Percentiles rank a stretch among this genome's conserved stretches.
Evolutionary conservation across 2,113 vertebrate species (phyloP).

Genomic region (Cololabis saira): DNA sequence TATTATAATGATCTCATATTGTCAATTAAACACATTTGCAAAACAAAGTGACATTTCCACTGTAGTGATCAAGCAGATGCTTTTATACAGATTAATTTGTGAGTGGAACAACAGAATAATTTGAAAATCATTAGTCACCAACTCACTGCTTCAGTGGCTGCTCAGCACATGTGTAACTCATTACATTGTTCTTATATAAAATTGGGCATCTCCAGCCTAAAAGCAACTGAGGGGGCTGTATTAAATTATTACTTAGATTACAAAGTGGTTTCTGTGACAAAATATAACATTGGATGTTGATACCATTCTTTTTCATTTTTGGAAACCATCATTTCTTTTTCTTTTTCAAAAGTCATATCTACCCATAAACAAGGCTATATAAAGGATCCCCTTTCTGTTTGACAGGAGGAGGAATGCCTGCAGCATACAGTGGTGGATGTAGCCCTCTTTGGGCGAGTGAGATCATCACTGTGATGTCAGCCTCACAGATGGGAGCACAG

Average conservation of each 20-base stretch:
- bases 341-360: slow-evolving; percentile 40
- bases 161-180: slow-evolving; percentile 17
- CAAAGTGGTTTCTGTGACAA: neutral
- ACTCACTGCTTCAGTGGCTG: slow-evolving; percentile 10
- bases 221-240: neutral
- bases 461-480: slow-evolving; percentile 14
- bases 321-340: too few species aligned
- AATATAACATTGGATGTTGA: too few species aligned
- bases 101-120: slow-evolving; percentile 23
- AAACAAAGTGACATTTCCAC: slow-evolving; percentile 53
- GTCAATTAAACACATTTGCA: slow-evolving; percentile 38
- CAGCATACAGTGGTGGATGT: slow-evolving; percentile 3
- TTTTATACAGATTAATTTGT: slow-evolving; percentile 30
- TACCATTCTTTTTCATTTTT: too few species aligned
- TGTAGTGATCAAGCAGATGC: slow-evolving; percentile 35
- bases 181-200: slow-evolving; percentile 20
- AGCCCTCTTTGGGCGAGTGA: slow-evolving; percentile 31
- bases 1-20: slow-evolving; percentile 21
- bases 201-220: slow-evolving; percentile 12
- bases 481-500: slow-evolving; percentile 27
- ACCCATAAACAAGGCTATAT: slow-evolving; percentile 14
- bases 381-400: neutral
- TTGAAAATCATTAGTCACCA: slow-evolving; percentile 37
- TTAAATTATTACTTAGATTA: neutral
- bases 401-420: slow-evolving; percentile 1